Conservation (phyloP, 2,113 vertebrate species). For the Aix galericulata region DNA sequence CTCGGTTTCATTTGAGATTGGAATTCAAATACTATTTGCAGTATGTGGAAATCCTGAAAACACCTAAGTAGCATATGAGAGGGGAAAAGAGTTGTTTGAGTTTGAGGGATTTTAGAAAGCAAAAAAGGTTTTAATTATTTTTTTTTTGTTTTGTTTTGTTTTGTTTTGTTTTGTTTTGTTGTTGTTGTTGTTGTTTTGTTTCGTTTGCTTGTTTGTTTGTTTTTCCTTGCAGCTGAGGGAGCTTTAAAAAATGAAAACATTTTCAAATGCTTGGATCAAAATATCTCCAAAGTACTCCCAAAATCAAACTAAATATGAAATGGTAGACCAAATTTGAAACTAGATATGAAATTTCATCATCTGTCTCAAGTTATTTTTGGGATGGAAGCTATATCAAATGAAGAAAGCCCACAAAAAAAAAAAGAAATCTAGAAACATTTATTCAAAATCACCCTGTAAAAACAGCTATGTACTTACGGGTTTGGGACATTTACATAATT, state of each 20-base stretch:
- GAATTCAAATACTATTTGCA: slow-evolving; percentile 52
- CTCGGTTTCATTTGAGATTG: slow-evolving; percentile 20
- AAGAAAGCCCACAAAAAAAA: neutral
- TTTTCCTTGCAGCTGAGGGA: neutral
- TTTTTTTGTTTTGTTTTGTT: neutral
- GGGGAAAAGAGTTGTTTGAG: neutral
- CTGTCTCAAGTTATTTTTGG: neutral
- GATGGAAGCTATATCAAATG: neutral
- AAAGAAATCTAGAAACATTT: neutral
- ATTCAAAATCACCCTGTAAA: neutral
- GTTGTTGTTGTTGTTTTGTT: no score
- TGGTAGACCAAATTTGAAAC: neutral
- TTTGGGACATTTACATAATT: neutral
- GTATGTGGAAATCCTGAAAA: slow-evolving; percentile 21
- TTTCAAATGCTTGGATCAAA: neutral
- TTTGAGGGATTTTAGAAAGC: neutral
- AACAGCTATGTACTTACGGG: neutral
- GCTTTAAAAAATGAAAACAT: neutral
- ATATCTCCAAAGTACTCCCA: neutral
- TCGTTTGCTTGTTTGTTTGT: no score
- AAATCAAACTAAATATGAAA: neutral
- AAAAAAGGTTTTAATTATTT: neutral
- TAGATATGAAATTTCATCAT: neutral
- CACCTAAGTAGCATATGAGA: slow-evolving; percentile 10
- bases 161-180: no score